Base-by-base conservation (phyloP, 2,888 invertebrate genomes). In the Tetrapedia diversipes region DNA sequence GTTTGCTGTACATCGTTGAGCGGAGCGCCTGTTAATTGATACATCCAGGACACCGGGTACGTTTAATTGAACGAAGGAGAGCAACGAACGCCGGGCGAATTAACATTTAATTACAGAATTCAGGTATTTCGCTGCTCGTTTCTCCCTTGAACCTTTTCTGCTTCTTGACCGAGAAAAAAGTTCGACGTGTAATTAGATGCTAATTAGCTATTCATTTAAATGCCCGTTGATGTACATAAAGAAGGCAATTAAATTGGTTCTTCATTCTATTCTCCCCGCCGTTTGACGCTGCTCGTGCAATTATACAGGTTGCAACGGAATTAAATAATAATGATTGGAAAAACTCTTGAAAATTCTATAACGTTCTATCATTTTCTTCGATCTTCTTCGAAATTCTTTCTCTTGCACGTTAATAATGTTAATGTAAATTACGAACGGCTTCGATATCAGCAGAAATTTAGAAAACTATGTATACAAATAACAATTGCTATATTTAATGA, bases 21-120 rank as follows among this genome's bases (percentile, higher is more conserved):
- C 32, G 22, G 27, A 19, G 32, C 22, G 24, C 16, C 39, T 24
- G 53, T 65, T 72, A 72, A 75, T 75, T 72, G 75, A 65, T 75
- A 65, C 54, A 65, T 75, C n/a, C 34, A 47, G 74, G 53, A 65
- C 59, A 59, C 39, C 53, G 45, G 71, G 32, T 39, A 63, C 34
- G 64, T 47, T 64, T 41, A 65, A 71, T 53, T 64, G 59, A 75
- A 64, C 53, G 51, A 57, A 43, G 57, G 11, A 57, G 11, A 57
- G 11, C 45, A 39, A 41, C 59, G 45, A 16, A 41, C 39, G 64
- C 10, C 16, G 16, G 39, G 16, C 47, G 27, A 75, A 75, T 75
- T 72, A 75, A 72, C 72, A 75, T 75, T 72, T 75, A 65, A 75
- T 75, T 75, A 72, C 45, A 32, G 47, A 34, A 72, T 49, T 72